Evolutionary conservation across 2,113 vertebrate species (phyloP), one percentile per base, ranked within the genome.

Genomic region (Zosterops hypoxanthus): DNA sequence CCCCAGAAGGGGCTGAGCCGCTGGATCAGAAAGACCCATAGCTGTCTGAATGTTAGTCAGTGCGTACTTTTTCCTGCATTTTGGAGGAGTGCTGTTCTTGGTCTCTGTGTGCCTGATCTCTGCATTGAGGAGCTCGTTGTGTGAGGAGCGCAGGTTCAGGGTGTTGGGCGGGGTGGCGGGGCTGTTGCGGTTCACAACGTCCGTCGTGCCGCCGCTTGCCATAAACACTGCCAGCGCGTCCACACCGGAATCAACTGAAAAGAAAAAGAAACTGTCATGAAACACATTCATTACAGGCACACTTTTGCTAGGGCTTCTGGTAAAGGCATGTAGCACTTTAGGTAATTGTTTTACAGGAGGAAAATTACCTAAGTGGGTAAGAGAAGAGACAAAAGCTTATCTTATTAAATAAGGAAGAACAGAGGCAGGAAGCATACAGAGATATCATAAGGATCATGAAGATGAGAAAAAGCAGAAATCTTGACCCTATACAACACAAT

Each of bases 121-220:
- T 0, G 98, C 98, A 5, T 99, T 99, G 42, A 99, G 96, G 16
- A 99, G 98, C 78, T 99, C 99, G 59, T 99, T 99, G 94, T 99
- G 99, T 2, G 99, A 99, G 20, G 99, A 99, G 52, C 99, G 99
- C 61, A 99, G 98, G 92, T 98, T 98, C 13, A 99, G 99, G 23
- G 98, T 99, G 82, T 98, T 99, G 2, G 99, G 99, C 0, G 99
- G 99, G 10, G 98, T 98, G 91, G 98, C 94, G 0, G 97, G 86
- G 69, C 93, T 95, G 57, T 98, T 98, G 80, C 98, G 98, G 96
- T 99, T 99, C 73, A 97, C 97, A 53, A 98, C 86, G n/a, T 99
- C 99, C 55, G 97, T 98, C 63, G 95, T 95, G 98, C 98, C 96
- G 97, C 98, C 87, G 85, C 98, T 98, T 94, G 99, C 99, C 94